Conservation (phyloP, 2,888 invertebrate genomes). For the Axea sp. region DNA sequence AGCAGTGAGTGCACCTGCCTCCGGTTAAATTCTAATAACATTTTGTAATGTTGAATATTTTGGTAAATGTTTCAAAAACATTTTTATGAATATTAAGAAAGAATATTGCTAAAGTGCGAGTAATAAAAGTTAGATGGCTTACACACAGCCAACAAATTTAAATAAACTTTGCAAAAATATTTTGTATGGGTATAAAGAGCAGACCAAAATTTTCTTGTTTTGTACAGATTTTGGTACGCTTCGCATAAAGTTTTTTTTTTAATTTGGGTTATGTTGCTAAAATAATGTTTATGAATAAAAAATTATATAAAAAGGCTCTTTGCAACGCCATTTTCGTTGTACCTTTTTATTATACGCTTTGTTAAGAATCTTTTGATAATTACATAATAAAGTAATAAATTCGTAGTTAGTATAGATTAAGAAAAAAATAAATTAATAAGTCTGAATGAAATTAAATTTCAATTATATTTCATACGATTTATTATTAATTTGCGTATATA, state of each 20-base stretch:
- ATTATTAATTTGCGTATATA: neutral
- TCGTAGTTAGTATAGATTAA: neutral
- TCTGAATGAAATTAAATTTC: slow-evolving; percentile 3
- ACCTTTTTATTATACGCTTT: slow-evolving; percentile 21
- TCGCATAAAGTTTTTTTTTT: neutral
- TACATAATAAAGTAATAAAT: slow-evolving; percentile 8
- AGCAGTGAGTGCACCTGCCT: slow-evolving; percentile 68
- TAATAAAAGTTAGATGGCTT: slow-evolving; percentile 11
- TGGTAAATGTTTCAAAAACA: slow-evolving; percentile 21
- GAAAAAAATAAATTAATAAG: slow-evolving; percentile 14
- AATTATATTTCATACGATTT: too few species aligned
- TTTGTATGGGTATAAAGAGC: slow-evolving; percentile 30
- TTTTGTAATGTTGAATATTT: neutral
- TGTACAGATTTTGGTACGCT: slow-evolving; percentile 29
- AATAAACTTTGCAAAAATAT: slow-evolving; percentile 20
- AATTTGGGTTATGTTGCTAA: slow-evolving; percentile 24
- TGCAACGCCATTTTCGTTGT: too few species aligned
- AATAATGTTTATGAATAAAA: slow-evolving; percentile 16
- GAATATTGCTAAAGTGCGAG: slow-evolving; percentile 3
- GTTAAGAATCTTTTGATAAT: slow-evolving; percentile 22
- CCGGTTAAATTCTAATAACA: slow-evolving; percentile 60
- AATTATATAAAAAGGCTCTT: neutral
- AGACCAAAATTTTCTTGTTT: slow-evolving; percentile 35
- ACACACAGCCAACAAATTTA: slow-evolving; percentile 10
- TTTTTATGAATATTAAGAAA: slow-evolving; percentile 10